Percentiles rank a stretch among this genome's conserved stretches.
phyloP scores from a whole-genome alignment of 2,888 invertebrate species.

The Reticulitermes lucifugus region DNA sequence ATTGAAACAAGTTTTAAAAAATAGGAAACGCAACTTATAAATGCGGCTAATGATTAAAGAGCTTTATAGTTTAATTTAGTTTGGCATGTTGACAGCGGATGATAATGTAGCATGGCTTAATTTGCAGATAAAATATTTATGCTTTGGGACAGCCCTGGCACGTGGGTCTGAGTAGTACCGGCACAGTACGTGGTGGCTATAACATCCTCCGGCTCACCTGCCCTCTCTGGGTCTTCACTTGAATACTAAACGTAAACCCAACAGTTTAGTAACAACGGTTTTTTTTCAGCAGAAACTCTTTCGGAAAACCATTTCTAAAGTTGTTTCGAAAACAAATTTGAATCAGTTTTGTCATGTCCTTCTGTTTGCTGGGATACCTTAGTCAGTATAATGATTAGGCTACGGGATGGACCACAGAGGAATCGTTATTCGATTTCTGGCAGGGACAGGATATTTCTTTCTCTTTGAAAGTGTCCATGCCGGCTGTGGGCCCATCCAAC shows the following conservation, averaged over 20 bases:
- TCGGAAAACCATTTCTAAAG: no score
- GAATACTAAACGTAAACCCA: neutral
- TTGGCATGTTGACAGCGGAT: neutral
- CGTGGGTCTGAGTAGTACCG: neutral
- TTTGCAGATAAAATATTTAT: conserved; percentile 30
- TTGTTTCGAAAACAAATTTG: no score
- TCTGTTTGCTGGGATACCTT: no score
- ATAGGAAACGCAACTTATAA: neutral
- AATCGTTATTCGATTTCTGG: no score
- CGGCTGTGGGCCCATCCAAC: no score
- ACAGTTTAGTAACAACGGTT: neutral
- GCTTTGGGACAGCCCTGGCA: neutral
- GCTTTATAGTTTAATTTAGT: neutral
- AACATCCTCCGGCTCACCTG: neutral
- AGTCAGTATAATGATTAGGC: no score
- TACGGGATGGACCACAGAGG: no score
- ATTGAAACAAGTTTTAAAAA: neutral
- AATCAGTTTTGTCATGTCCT: no score
- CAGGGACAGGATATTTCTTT: no score
- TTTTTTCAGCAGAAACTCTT: neutral
- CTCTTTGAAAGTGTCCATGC: no score
- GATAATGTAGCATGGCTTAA: conserved; percentile 30
- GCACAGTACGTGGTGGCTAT: neutral
- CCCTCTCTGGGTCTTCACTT: neutral
- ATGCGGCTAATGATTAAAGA: neutral